phyloP scores from a whole-genome alignment of 1,140 invertebrate species.

The Plectrocnemia conspersa region DNA sequence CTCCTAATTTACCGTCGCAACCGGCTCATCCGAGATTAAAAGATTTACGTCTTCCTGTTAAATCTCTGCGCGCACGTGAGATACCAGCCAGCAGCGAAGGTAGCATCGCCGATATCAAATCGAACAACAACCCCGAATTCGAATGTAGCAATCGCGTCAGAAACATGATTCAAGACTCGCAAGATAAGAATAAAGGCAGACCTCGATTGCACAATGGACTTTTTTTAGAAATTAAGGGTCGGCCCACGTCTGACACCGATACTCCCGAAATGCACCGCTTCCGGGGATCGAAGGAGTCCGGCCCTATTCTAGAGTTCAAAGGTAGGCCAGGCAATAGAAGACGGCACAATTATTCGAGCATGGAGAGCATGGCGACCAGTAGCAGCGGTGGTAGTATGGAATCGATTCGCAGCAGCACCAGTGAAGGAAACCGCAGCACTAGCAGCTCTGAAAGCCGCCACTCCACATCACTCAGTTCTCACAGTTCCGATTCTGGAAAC shows the following conservation, averaged over 20 bases:
- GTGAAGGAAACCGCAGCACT: slow-evolving; percentile 74
- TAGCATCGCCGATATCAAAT: slow-evolving; percentile 50
- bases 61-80: slow-evolving; percentile 55
- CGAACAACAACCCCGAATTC: slow-evolving; percentile 47
- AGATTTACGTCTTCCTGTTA: slow-evolving; percentile 63
- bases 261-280: slow-evolving; percentile 53
- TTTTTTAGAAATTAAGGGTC: slow-evolving; percentile 65
- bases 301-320: slow-evolving; percentile 64
- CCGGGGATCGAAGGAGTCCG: slow-evolving; percentile 52
- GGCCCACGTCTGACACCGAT: slow-evolving; percentile 57
- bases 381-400: slow-evolving; percentile 82
- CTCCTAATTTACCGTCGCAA: slow-evolving; percentile 66
- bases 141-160: slow-evolving; percentile 47
- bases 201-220: slow-evolving; percentile 57
- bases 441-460: slow-evolving; percentile 74
- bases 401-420: slow-evolving; percentile 73
- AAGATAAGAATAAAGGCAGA: slow-evolving; percentile 55
- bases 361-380: slow-evolving; percentile 79
- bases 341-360: slow-evolving; percentile 69
- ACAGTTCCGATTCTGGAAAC: slow-evolving; percentile 73
- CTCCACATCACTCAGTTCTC: slow-evolving; percentile 73
- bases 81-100: slow-evolving; percentile 61
- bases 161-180: slow-evolving; percentile 49
- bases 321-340: slow-evolving; percentile 57
- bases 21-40: slow-evolving; percentile 64